A percentile compares a stretch with the other conserved stretches of the same genome.
phyloP scores from a whole-genome alignment of 1,140 invertebrate species.

The Latrodectus geometricus region DNA sequence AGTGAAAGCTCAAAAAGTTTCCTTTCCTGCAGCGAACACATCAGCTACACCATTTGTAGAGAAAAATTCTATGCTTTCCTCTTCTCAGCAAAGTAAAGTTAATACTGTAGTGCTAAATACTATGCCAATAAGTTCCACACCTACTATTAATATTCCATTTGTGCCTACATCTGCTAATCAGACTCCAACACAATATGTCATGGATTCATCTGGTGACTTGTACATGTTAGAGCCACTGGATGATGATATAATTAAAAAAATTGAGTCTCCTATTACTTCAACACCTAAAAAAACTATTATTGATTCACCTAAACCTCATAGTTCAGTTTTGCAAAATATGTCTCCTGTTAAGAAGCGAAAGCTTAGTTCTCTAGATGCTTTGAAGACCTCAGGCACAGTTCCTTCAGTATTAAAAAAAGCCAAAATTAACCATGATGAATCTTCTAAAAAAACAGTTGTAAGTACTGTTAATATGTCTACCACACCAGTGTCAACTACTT shows the following conservation, averaged over 20 bases:
- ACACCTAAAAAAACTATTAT: not conserved
- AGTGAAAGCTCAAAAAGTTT: constrained; percentile 5
- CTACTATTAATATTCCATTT: not conserved
- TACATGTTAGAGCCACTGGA: constrained; percentile 36
- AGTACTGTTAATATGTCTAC: not conserved
- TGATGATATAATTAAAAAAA: not conserved
- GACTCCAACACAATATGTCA: not conserved
- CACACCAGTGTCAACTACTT: not conserved
- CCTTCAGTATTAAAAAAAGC: not conserved
- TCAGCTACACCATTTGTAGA: not conserved
- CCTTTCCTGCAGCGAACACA: not conserved
- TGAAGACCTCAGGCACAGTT: not conserved
- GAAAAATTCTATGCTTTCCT: not conserved
- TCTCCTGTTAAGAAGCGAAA: not conserved
- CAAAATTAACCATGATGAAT: not conserved
- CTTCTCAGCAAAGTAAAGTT: not conserved
- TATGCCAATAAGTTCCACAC: constrained; percentile 25
- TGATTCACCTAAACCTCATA: not conserved
- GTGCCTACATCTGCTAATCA: not conserved
- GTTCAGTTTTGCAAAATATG: not conserved
- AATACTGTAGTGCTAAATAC: constrained; percentile 8
- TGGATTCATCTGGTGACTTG: constrained; percentile 35
- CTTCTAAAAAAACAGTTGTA: not conserved
- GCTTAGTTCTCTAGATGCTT: not conserved
- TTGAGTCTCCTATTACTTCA: not conserved